Evolutionary conservation across 2,888 invertebrate genomes (phyloP).

Genomic region (Amphipyra tragopoginis): DNA sequence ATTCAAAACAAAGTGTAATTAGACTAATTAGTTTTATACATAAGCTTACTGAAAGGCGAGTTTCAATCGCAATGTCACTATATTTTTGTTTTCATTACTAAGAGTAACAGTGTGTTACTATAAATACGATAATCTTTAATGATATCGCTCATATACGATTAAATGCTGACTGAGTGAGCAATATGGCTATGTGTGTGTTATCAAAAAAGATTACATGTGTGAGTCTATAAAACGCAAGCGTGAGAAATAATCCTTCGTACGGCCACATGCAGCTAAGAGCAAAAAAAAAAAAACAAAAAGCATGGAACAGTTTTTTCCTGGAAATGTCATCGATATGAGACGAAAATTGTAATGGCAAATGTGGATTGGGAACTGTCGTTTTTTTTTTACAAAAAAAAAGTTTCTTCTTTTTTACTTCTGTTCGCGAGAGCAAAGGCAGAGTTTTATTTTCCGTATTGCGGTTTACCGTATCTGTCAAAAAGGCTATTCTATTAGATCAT

Average conservation of each 20-base stretch:
- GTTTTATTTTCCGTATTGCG: no score
- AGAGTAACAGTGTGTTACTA: neutral
- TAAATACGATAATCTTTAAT: neutral
- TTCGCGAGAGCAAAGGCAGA: no score
- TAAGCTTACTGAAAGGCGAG: neutral
- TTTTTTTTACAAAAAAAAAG: no score
- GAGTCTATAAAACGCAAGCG: slow-evolving; percentile 19
- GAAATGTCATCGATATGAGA: no score
- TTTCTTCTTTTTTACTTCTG: no score
- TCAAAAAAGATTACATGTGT: slow-evolving; percentile 5
- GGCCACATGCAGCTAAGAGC: slow-evolving; percentile 15
- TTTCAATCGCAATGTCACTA: neutral
- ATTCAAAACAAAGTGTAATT: no score
- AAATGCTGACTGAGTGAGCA: neutral
- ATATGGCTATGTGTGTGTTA: neutral
- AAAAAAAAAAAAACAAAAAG: slow-evolving; percentile 14
- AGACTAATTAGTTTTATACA: no score
- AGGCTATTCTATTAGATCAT: no score
- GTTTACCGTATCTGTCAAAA: no score
- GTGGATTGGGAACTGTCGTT: neutral
- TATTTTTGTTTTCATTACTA: neutral
- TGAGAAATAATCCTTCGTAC: slow-evolving; percentile 25
- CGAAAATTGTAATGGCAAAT: neutral
- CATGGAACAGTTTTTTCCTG: neutral
- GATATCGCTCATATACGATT: neutral